A percentile compares a stretch with the other conserved stretches of the same genome.
Conservation (phyloP, 2,113 vertebrate genomes). For the Solea senegalensis region DNA sequence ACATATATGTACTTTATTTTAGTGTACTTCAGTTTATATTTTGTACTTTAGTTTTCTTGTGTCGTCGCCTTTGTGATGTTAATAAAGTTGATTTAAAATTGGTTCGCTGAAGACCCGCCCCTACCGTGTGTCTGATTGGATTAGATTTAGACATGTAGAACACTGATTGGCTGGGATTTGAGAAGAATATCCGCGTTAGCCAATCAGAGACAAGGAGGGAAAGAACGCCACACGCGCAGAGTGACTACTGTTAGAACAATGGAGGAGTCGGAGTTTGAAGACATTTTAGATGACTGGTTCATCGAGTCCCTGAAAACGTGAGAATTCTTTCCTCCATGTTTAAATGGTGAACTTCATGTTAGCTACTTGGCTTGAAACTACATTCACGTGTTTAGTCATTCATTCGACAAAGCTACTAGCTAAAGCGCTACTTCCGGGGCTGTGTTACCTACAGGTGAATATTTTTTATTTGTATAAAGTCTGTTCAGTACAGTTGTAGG, state of each 20-base stretch:
- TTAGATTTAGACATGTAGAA: neutral
- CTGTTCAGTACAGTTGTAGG: too few species aligned
- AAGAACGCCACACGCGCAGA: too few species aligned
- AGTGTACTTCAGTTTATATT: too few species aligned
- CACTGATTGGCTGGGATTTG: neutral
- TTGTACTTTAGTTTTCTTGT: neutral
- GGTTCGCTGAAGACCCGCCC: neutral
- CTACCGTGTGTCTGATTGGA: neutral
- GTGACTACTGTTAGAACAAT: neutral
- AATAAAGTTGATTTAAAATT: neutral
- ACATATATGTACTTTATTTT: too few species aligned
- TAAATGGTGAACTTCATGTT: rapidly evolving
- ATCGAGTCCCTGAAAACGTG: conserved; percentile 77
- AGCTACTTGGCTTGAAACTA: neutral
- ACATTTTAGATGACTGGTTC: conserved; percentile 78
- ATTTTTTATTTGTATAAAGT: too few species aligned
- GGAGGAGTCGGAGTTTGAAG: conserved; percentile 42
- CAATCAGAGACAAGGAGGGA: neutral
- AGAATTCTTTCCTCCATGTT: conserved; percentile 16
- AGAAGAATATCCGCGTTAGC: neutral
- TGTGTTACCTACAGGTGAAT: too few species aligned
- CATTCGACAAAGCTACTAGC: too few species aligned
- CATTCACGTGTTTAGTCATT: too few species aligned
- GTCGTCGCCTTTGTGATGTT: neutral
- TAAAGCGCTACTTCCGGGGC: too few species aligned